Percentiles rank a stretch among this genome's conserved stretches.
Conservation (phyloP, 2,888 invertebrate genomes). For the Homarus gammarus region DNA sequence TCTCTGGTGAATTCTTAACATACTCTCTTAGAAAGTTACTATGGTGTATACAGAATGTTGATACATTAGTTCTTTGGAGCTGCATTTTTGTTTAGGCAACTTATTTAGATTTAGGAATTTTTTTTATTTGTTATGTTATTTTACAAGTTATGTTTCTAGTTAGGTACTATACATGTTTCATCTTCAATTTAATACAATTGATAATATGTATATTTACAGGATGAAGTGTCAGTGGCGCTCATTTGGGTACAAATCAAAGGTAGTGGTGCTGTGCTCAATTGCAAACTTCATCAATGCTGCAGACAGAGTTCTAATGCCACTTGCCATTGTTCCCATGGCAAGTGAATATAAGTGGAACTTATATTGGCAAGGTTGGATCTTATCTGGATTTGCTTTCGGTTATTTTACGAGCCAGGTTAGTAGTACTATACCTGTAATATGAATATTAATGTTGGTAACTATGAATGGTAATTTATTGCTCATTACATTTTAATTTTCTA, state of each 20-base stretch:
- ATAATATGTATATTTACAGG: conserved; percentile 45
- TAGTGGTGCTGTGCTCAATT: conserved; percentile 85
- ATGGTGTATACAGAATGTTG: no score
- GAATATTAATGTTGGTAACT: background rate
- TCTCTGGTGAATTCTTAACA: no score
- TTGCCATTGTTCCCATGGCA: conserved; percentile 87
- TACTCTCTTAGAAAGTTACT: no score
- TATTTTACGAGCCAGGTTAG: conserved; percentile 87
- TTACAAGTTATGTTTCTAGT: no score
- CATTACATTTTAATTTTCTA: background rate
- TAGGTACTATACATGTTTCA: no score
- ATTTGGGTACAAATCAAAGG: conserved; percentile 75
- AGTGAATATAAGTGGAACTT: conserved; percentile 86
- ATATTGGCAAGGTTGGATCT: conserved; percentile 87
- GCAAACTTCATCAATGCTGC: conserved; percentile 89
- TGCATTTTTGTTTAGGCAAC: background rate
- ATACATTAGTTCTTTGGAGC: no score
- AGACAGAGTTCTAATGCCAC: conserved; percentile 88
- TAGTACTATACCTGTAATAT: conserved; percentile 30
- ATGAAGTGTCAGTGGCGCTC: conserved; percentile 75
- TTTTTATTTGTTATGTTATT: no score
- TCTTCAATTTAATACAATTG: no score
- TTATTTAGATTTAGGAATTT: no score
- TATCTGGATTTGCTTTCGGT: conserved; percentile 87
- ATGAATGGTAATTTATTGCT: background rate